phyloP scores from a whole-genome alignment of 2,113 vertebrate species.

The Protobothrops flavoviridis region DNA sequence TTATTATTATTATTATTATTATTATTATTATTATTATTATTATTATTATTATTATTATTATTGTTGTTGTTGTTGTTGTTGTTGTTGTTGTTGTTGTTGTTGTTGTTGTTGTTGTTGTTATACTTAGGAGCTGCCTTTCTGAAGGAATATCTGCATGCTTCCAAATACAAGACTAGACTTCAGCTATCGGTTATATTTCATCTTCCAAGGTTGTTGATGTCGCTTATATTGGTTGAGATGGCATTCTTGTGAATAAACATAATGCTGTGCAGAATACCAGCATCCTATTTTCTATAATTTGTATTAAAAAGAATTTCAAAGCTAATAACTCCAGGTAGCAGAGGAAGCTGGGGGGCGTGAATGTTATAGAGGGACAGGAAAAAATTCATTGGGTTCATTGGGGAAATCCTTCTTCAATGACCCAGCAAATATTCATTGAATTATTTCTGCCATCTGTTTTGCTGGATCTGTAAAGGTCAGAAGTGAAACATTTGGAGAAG shows the following conservation, averaged over 20 bases:
- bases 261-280: neutral
- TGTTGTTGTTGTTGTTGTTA: too few species aligned
- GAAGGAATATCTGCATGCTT: neutral
- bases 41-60: too few species aligned
- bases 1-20: too few species aligned
- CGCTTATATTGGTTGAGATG: neutral
- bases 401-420: constrained; percentile 9
- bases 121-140: neutral
- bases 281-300: neutral
- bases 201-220: neutral
- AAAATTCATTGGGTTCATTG: neutral
- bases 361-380: neutral
- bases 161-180: neutral
- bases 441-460: constrained; percentile 29
- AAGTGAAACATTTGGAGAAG: constrained; percentile 3
- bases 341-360: neutral
- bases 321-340: neutral
- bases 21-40: too few species aligned
- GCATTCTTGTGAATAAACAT: neutral
- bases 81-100: too few species aligned
- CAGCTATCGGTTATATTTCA: neutral
- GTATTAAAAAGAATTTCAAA: neutral
- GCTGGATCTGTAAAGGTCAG: constrained; percentile 30
- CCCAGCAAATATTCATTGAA: neutral
- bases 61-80: too few species aligned